These are phyloP conservation scores for Aspidapion aeneum DNA, from an alignment of 2,888 invertebrate genomes.

Conservation along the genomic window DNA sequence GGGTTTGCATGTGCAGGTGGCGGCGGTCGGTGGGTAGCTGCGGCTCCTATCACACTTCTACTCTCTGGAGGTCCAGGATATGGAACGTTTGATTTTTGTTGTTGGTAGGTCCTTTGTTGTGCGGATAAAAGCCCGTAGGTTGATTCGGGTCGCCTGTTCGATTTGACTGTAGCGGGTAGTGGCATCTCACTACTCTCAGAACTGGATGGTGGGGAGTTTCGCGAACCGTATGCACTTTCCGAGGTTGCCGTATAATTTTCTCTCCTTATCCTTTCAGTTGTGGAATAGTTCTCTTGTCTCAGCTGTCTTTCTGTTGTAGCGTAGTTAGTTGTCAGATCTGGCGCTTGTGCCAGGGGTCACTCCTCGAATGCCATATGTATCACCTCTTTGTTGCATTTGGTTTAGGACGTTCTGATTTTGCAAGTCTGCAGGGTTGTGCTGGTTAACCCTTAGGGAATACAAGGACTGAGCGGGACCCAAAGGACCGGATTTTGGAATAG, in stretches of 20 bases:
- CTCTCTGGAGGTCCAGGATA: constrained; percentile 26
- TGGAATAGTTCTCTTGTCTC: constrained; percentile 29
- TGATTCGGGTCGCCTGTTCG: constrained; percentile 62
- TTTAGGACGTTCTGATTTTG: constrained; percentile 70
- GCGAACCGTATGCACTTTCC: constrained; percentile 32
- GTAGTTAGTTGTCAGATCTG: constrained; percentile 42
- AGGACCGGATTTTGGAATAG: constrained; percentile 60
- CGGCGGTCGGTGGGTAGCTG: constrained; percentile 34
- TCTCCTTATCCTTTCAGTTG: constrained; percentile 37
- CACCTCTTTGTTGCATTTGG: constrained; percentile 63
- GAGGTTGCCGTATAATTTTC: constrained; percentile 25
- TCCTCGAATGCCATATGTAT: constrained; percentile 59
- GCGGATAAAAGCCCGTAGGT: constrained; percentile 63
- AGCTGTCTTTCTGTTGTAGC: constrained; percentile 38
- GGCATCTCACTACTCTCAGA: constrained; percentile 32
- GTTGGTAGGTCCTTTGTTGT: constrained; percentile 30
- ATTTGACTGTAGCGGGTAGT: constrained; percentile 46
- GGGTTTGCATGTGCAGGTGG: constrained; percentile 35
- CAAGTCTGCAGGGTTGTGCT: constrained; percentile 60
- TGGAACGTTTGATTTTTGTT: constrained; percentile 16
- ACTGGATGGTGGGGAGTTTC: constrained; percentile 29
- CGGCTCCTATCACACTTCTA: constrained; percentile 32
- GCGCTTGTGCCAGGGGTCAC: constrained; percentile 48
- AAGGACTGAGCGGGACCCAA: constrained; percentile 72
- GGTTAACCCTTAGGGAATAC: constrained; percentile 66